phyloP scores from a whole-genome alignment of 2,797 vertebrate species.

The Halcyon smyrnensis region DNA sequence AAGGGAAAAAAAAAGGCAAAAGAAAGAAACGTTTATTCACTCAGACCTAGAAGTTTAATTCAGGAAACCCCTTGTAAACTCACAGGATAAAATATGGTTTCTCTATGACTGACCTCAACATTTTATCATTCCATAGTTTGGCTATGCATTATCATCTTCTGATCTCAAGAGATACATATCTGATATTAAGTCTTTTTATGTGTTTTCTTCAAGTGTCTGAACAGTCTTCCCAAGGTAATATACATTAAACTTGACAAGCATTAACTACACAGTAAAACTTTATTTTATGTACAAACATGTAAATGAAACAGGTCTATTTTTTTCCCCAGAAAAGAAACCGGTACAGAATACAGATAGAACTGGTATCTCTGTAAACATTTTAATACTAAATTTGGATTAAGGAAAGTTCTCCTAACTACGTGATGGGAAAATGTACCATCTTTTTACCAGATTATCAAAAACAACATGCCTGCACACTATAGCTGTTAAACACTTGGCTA shows the following conservation, averaged over 20 bases:
- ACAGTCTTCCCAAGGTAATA: neutral
- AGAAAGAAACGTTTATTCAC: neutral
- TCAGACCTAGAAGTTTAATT: neutral
- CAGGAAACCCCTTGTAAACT: neutral
- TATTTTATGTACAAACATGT: neutral
- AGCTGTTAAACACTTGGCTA: neutral
- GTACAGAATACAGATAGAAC: neutral
- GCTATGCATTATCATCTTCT: neutral
- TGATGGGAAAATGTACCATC: neutral
- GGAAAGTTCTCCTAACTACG: neutral
- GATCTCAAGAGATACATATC: neutral
- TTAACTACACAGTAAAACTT: neutral
- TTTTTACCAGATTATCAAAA: neutral
- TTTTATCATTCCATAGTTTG: neutral
- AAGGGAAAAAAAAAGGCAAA: neutral
- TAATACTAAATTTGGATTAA: neutral
- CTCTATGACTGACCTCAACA: neutral
- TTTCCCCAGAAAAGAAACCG: neutral
- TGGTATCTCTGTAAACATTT: neutral
- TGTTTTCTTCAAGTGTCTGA: neutral
- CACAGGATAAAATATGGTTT: neutral
- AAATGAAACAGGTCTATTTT: neutral
- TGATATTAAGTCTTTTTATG: neutral
- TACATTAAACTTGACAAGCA: neutral
- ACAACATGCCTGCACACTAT: neutral